Evolutionary conservation across 2,888 invertebrate genomes (phyloP).

Genomic region (Drosophila pseudotalamancana): DNA sequence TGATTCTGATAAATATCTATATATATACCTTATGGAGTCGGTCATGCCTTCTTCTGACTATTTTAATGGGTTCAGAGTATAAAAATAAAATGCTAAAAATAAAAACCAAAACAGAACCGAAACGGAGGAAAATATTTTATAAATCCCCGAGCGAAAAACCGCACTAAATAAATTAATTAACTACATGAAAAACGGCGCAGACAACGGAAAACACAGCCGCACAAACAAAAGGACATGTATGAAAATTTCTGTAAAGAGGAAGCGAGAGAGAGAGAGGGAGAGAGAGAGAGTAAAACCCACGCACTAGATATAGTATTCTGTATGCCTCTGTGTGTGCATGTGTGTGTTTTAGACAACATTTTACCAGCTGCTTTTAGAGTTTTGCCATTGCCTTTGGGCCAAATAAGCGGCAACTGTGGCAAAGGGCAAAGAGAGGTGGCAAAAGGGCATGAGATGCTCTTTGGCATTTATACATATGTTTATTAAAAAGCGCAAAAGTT

Average conservation of each 20-base stretch:
- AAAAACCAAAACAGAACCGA: conserved; percentile 27
- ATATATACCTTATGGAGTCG: too few relatives aligned
- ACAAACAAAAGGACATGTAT: conserved; percentile 44
- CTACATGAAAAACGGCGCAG: conserved; percentile 70
- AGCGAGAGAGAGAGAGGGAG: not conserved
- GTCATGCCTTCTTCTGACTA: too few relatives aligned
- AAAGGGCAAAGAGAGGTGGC: conserved; percentile 1
- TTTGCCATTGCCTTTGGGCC: conserved; percentile 45
- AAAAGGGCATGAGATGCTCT: conserved; percentile 8
- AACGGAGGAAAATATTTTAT: conserved; percentile 59
- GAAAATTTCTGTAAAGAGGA: conserved; percentile 20
- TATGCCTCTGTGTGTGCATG: conserved; percentile 1
- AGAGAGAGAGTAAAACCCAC: too few relatives aligned
- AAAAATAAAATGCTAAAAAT: conserved; percentile 34
- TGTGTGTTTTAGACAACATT: conserved; percentile 43
- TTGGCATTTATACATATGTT: conserved; percentile 28
- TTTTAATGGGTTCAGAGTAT: too few relatives aligned
- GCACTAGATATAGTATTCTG: conserved; percentile 1
- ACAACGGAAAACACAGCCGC: conserved; percentile 37
- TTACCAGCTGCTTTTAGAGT: conserved; percentile 57
- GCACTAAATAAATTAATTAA: conserved; percentile 82
- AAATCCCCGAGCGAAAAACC: conserved; percentile 76
- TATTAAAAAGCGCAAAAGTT: conserved; percentile 70
- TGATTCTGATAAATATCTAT: too few relatives aligned
- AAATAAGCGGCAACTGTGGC: conserved; percentile 37